These are phyloP conservation scores for Tachysurus fulvidraco DNA, from an alignment of 2,113 vertebrate species.

Conservation along the genomic window DNA sequence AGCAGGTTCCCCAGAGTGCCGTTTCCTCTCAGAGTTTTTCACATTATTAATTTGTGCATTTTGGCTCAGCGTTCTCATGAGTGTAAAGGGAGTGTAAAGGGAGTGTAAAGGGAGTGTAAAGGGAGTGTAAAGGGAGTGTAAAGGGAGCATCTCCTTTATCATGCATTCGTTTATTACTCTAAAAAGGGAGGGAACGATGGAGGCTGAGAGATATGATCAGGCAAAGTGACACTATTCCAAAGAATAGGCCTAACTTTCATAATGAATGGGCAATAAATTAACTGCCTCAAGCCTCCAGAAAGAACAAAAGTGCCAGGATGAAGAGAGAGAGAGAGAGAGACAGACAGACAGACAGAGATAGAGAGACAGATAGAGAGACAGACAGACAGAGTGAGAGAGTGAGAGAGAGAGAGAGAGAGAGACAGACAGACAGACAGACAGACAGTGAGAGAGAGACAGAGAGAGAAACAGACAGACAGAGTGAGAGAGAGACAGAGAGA, in stretches of 20 bases:
- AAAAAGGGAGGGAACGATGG: conserved; percentile 29
- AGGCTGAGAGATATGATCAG: conserved; percentile 42
- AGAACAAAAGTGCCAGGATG: background rate
- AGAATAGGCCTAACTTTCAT: background rate
- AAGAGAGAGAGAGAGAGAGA: background rate
- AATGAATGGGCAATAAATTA: conserved; percentile 6
- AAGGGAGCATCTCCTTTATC: conserved; percentile 6
- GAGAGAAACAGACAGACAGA: background rate
- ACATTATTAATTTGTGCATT: background rate
- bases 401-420: background rate
- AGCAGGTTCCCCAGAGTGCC: conserved; percentile 13
- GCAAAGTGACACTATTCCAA: conserved; percentile 26
- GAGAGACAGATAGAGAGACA: background rate
- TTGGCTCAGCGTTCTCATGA: background rate
- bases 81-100: too few relatives aligned
- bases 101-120: too few relatives aligned
- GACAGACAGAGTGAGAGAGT: background rate
- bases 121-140: too few relatives aligned
- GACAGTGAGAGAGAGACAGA: too few relatives aligned
- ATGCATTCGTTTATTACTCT: background rate
- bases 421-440: background rate
- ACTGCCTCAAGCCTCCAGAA: background rate
- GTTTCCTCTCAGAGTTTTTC: background rate
- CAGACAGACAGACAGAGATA: background rate
- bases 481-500: background rate